Evolutionary conservation across 2,113 vertebrate genomes (phyloP).

Genomic region (Paralichthys olivaceus): DNA sequence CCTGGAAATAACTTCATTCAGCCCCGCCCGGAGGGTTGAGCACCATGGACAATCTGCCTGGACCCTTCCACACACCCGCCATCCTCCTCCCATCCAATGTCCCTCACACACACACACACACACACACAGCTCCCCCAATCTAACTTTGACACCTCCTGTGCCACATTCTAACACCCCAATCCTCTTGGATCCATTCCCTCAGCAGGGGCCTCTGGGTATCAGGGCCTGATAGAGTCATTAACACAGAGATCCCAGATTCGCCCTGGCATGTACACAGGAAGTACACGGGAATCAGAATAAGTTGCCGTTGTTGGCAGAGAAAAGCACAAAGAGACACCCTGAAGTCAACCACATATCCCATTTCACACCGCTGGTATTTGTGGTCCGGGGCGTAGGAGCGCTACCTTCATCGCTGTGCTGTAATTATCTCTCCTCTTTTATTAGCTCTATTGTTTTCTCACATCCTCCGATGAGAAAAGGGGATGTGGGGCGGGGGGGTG

Average conservation of each 20-base stretch:
- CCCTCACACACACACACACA: constrained; percentile 43
- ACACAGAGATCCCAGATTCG: constrained; percentile 68
- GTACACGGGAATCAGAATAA: constrained; percentile 48
- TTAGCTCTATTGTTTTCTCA: constrained; percentile 74
- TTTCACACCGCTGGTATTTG: constrained; percentile 62
- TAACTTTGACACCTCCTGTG: constrained; percentile 63
- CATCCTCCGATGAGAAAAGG: constrained; percentile 67
- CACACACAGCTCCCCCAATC: constrained; percentile 44
- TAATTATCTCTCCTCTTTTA: constrained; percentile 74
- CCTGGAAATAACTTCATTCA: constrained; percentile 84
- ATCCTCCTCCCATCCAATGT: background rate
- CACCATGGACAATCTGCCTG: constrained; percentile 72
- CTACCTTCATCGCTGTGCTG: constrained; percentile 47
- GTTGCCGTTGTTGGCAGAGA: constrained; percentile 26
- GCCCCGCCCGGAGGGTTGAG: constrained; percentile 58
- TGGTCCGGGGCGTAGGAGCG: constrained; percentile 46
- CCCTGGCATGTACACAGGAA: constrained; percentile 53
- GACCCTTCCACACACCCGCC: constrained; percentile 20
- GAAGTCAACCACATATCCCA: constrained; percentile 52
- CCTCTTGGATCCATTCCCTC: constrained; percentile 61
- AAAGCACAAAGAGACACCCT: constrained; percentile 37
- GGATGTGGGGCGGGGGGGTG: background rate
- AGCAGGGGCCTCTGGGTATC: constrained; percentile 63
- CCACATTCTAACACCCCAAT: constrained; percentile 58
- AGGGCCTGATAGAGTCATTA: constrained; percentile 81